Base-by-base conservation (phyloP, 1,140 invertebrate species). In the Dryas iulia region DNA sequence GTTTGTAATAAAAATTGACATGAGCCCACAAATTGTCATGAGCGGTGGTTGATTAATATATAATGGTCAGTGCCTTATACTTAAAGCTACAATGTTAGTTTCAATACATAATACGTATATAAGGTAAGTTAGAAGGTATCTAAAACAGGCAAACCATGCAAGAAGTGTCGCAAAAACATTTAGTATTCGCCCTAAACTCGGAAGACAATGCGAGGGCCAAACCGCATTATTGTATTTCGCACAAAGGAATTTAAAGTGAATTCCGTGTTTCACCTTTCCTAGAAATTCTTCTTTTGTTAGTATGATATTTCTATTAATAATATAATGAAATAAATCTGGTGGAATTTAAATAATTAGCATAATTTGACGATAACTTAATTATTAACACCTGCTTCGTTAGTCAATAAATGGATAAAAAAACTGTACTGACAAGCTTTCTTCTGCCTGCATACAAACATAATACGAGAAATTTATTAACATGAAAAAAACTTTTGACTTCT, bases 161-260 rank as follows among this genome's bases (percentile, higher is more conserved):
- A 30, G 47, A 63, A 62, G 24, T 59, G 58, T 67, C 58, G 30
- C 12, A 33, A 54, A 35, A 67, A 59, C 31, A 60, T 62, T 62
- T 62, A 62, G 57, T 62, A 62, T 68, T 63, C 58, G 23, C 30
- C 58, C 58, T 53, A 12, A 56, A 47, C 39, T 47, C 18, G 14
- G 26, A 67, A 61, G 54, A 63, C 67, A 63, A 69, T 52, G 54
- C 53, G 33, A 21, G 23, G 35, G 6, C 59, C 3, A 71, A 66
- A 52, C 59, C 60, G 30, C 60, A 61, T 66, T 71, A 71, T 62
- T 58, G 53, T 57, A 35, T 62, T 8, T 47, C 33, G 23, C 28
- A 54, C 57, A 33, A 39, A 69, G 66, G 75, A 72, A 74, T 74
- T 72, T 77, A 62, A 70, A 77, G 67, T 56, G 72, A 72, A 74